A percentile compares a stretch with the other conserved stretches of the same genome.
These are phyloP conservation scores for Trichosurus vulpecula DNA, from an alignment of 2,797 vertebrate genomes.

Conservation along the genomic window DNA sequence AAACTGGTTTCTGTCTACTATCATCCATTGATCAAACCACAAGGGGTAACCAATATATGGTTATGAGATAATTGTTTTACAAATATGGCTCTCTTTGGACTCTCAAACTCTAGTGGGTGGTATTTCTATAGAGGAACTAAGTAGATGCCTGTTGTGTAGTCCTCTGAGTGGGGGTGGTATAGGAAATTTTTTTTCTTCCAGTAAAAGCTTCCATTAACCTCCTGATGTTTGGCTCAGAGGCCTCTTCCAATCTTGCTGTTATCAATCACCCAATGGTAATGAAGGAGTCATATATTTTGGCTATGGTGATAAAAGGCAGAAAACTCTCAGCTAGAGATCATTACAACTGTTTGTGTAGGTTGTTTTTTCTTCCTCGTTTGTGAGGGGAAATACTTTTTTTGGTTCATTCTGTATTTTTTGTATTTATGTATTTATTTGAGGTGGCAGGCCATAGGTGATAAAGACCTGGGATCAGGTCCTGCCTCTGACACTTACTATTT, in stretches of 20 bases:
- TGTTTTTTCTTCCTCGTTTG: not conserved
- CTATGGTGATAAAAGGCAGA: slow-evolving; percentile 30
- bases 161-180: slow-evolving; percentile 43
- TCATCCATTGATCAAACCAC: slow-evolving; percentile 37
- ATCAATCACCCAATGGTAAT: slow-evolving; percentile 58
- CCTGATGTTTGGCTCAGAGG: slow-evolving; percentile 62
- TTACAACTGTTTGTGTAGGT: not conserved
- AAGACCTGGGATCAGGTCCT: not conserved
- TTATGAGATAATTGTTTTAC: slow-evolving; percentile 59
- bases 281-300: slow-evolving; percentile 38
- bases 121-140: not conserved
- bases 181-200: slow-evolving; percentile 64
- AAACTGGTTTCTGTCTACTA: not conserved
- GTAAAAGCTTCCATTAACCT: slow-evolving; percentile 69
- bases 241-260: slow-evolving; percentile 59
- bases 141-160: slow-evolving; percentile 35
- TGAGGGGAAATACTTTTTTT: not conserved
- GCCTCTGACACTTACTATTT: not conserved
- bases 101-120: slow-evolving; percentile 4
- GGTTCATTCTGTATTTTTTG: not conserved
- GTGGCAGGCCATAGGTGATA: not conserved
- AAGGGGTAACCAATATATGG: slow-evolving; percentile 23
- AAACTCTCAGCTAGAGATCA: not conserved
- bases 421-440: not conserved
- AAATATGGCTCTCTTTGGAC: slow-evolving; percentile 48